Conservation (phyloP, 2,888 invertebrate species). For the Fissipunctia ypsillon region DNA sequence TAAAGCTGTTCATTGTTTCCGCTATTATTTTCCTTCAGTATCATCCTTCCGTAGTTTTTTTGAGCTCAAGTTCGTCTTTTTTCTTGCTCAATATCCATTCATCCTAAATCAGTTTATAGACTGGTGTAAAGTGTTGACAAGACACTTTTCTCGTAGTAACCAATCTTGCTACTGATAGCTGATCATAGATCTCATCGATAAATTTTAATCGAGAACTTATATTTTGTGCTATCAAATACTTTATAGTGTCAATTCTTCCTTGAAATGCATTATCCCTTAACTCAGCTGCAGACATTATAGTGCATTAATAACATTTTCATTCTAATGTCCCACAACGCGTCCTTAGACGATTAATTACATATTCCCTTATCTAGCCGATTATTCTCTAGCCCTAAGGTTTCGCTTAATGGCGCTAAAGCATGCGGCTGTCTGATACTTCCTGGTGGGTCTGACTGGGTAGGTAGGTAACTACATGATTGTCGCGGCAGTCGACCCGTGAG, state of each 20-base stretch:
- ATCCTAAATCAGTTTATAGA: not conserved
- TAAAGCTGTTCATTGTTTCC: slow-evolving; percentile 6
- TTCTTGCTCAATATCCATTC: not conserved
- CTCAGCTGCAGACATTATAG: slow-evolving; percentile 1
- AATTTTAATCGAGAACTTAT: not conserved
- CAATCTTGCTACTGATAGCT: not conserved
- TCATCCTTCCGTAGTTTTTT: not conserved
- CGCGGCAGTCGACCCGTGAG: slow-evolving; percentile 23
- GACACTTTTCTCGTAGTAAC: not conserved
- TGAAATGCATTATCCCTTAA: not conserved
- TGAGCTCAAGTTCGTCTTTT: not conserved
- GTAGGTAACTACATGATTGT: not conserved
- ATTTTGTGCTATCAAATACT: not conserved
- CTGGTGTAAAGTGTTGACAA: not conserved
- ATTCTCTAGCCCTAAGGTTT: slow-evolving; percentile 25
- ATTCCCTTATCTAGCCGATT: slow-evolving; percentile 30
- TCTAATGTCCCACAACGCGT: not conserved
- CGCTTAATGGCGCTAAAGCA: slow-evolving; percentile 43
- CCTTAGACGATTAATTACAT: slow-evolving; percentile 27
- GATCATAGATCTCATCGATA: not conserved
- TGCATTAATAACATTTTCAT: slow-evolving; percentile 1
- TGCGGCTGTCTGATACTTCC: slow-evolving; percentile 53
- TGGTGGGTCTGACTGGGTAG: slow-evolving; percentile 14
- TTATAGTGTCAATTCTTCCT: not conserved
- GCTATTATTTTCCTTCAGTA: not conserved